Conservation (phyloP, 2,888 invertebrate genomes). For the Tetragonisca angustula region DNA sequence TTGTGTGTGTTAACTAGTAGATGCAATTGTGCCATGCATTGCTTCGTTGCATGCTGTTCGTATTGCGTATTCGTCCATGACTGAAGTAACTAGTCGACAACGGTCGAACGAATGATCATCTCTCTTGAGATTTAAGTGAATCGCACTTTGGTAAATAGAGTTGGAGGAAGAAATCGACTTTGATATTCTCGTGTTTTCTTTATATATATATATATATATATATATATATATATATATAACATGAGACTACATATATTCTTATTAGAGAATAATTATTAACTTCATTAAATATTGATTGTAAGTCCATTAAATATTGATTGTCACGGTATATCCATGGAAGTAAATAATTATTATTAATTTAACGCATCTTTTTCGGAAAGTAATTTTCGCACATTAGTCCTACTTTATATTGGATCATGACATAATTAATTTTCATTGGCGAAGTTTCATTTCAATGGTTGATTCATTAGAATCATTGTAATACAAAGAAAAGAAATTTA, state of each 20-base stretch:
- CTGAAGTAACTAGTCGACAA: slow-evolving; percentile 10
- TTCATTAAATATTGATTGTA: no score
- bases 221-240: no score
- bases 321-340: no score
- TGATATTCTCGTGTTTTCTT: no score
- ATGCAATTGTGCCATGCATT: slow-evolving; percentile 26
- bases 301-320: no score
- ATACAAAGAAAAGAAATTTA: slow-evolving; percentile 8
- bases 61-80: slow-evolving; percentile 30
- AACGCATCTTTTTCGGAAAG: no score
- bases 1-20: slow-evolving; percentile 1
- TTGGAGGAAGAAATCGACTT: no score
- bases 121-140: neutral
- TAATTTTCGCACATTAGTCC: no score
- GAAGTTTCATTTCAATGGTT: slow-evolving; percentile 64
- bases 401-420: no score
- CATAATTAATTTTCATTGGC: slow-evolving; percentile 76
- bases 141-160: slow-evolving; percentile 4
- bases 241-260: neutral
- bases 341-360: no score
- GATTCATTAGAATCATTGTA: slow-evolving; percentile 52
- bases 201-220: no score
- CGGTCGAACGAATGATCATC: neutral
- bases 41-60: slow-evolving; percentile 26
- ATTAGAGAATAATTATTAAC: no score